phyloP scores from a whole-genome alignment of 2,113 vertebrate genomes.

The Capreolus pygargus region DNA sequence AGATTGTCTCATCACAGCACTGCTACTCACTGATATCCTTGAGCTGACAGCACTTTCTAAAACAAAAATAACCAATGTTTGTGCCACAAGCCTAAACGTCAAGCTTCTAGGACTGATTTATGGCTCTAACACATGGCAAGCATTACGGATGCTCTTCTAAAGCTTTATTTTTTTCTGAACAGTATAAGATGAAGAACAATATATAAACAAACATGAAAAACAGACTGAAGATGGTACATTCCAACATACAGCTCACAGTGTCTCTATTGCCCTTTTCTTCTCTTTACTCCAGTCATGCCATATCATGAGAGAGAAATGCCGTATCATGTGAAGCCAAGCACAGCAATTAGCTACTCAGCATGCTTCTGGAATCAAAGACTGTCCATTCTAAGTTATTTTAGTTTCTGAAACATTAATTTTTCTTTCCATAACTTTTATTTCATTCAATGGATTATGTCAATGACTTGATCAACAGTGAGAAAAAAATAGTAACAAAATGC shows the following conservation, averaged over 20 bases:
- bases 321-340: background rate
- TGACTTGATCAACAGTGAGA: background rate
- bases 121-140: background rate
- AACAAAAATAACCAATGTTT: background rate
- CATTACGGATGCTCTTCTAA: background rate
- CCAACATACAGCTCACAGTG: background rate
- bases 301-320: background rate
- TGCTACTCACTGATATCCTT: background rate
- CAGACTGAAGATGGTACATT: background rate
- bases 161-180: background rate
- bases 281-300: background rate
- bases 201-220: background rate
- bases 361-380: background rate
- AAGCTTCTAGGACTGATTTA: background rate
- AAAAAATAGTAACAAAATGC: background rate
- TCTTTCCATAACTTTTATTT: background rate
- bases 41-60: background rate
- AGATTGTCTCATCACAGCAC: background rate
- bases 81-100: background rate
- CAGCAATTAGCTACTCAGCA: constrained; percentile 24
- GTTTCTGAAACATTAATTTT: background rate
- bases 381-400: background rate
- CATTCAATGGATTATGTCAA: background rate
- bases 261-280: background rate
- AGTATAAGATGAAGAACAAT: background rate